A percentile compares a stretch with the other conserved stretches of the same genome.
These are phyloP conservation scores for Cremastobaeus sp. DNA, from an alignment of 2,888 invertebrate species.

Conservation along the genomic window DNA sequence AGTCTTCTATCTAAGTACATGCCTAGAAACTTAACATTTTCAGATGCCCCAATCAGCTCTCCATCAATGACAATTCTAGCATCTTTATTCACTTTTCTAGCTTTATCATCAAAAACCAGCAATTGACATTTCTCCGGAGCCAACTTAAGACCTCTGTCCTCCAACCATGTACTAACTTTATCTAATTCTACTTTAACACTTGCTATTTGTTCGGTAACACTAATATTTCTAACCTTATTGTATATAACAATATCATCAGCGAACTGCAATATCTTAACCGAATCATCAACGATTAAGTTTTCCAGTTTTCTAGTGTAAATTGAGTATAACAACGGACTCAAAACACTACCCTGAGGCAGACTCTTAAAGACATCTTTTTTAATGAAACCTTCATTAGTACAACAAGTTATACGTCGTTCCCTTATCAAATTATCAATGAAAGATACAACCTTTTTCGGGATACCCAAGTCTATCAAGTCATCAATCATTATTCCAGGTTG, in stretches of 20 bases:
- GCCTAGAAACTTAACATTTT: conserved; percentile 34
- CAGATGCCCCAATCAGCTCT: background rate
- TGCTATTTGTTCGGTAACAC: background rate
- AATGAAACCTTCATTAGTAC: conserved; percentile 5
- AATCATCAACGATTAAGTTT: background rate
- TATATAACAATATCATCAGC: conserved; percentile 46
- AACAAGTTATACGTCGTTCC: conserved; percentile 10
- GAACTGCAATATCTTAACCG: conserved; percentile 32
- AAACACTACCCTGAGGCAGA: conserved; percentile 36
- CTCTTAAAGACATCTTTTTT: conserved; percentile 14
- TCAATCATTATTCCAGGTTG: conserved; percentile 34
- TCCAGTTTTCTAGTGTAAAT: conserved; percentile 21
- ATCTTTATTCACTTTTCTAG: background rate
- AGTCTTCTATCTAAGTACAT: conserved; percentile 27
- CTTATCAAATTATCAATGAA: conserved; percentile 39
- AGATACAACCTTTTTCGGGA: conserved; percentile 20
- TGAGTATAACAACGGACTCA: conserved; percentile 34
- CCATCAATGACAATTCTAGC: background rate
- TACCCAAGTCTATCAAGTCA: conserved; percentile 20
- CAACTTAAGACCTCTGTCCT: conserved; percentile 7
- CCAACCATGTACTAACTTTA: background rate
- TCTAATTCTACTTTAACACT: background rate
- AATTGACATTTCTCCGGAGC: conserved; percentile 41
- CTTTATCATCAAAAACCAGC: conserved; percentile 32
- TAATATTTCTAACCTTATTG: background rate